A percentile compares a stretch with the other conserved stretches of the same genome.
Evolutionary conservation across 2,888 invertebrate genomes (phyloP).

Genomic region (Orthosia cruda): DNA sequence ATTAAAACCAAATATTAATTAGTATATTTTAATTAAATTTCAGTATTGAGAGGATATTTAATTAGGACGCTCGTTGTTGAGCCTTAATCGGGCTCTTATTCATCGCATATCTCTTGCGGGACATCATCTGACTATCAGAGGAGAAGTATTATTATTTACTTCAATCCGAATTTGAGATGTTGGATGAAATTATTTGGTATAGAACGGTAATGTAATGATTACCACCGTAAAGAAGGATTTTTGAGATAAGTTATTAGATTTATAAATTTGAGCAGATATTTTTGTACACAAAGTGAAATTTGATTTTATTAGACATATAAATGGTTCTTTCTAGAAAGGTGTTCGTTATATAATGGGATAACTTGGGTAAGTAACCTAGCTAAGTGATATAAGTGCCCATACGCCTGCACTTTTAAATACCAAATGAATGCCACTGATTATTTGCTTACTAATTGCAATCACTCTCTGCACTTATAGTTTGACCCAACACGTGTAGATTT

Average conservation of each 20-base stretch:
- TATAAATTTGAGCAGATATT: not conserved
- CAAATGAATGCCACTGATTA: too few species aligned
- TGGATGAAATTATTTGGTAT: constrained; percentile 41
- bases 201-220: not conserved
- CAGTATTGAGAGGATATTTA: constrained; percentile 56
- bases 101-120: constrained; percentile 54
- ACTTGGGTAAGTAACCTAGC: too few species aligned
- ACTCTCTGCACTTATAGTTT: too few species aligned
- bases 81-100: constrained; percentile 58
- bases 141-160: constrained; percentile 49
- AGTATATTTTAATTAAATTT: constrained; percentile 56
- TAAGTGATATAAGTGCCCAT: too few species aligned
- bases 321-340: too few species aligned
- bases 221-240: not conserved
- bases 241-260: too few species aligned
- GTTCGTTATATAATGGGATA: too few species aligned
- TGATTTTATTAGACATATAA: not conserved
- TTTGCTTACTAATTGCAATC: too few species aligned
- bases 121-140: constrained; percentile 52
- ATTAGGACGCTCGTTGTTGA: constrained; percentile 54
- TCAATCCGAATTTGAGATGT: constrained; percentile 45
- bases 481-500: too few species aligned
- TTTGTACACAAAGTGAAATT: not conserved
- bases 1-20: constrained; percentile 47
- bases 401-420: too few species aligned